Conservation (phyloP, 2,888 invertebrate genomes). For the Corbicula japonica region DNA sequence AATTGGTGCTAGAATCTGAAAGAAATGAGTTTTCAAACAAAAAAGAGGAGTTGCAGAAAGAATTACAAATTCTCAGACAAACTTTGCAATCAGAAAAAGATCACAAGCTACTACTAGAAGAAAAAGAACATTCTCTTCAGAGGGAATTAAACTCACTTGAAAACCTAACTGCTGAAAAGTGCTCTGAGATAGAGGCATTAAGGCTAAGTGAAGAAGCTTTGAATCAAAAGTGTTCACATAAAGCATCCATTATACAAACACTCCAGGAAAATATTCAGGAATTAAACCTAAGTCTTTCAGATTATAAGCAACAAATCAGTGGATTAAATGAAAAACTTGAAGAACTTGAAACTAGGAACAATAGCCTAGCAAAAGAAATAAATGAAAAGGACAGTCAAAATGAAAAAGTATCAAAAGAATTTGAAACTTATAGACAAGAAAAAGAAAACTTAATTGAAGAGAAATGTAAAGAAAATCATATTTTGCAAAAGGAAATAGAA, state of each 20-base stretch:
- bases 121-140: conserved; percentile 39
- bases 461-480: conserved; percentile 22
- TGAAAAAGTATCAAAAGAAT: not conserved
- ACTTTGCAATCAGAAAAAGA: conserved; percentile 24
- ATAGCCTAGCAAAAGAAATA: not conserved
- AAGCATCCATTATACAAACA: conserved; percentile 19
- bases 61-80: conserved; percentile 20
- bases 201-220: conserved; percentile 45
- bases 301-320: conserved; percentile 15
- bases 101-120: conserved; percentile 11
- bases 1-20: conserved; percentile 23
- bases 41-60: conserved; percentile 10
- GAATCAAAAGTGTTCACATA: conserved; percentile 44
- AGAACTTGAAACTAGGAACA: conserved; percentile 10
- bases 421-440: not conserved
- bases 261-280: conserved; percentile 27
- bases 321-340: conserved; percentile 14
- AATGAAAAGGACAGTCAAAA: not conserved
- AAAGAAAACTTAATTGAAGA: not conserved
- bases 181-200: conserved; percentile 34
- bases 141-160: conserved; percentile 40
- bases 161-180: conserved; percentile 53
- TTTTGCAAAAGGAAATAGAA: conserved; percentile 4
- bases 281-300: conserved; percentile 31
- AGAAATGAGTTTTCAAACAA: conserved; percentile 9